Evolutionary conservation across 92 coral and sea anemone genomes (phyloP), one percentile per base, ranked within the genome.

Genomic region (Zoanthus gigantus): DNA sequence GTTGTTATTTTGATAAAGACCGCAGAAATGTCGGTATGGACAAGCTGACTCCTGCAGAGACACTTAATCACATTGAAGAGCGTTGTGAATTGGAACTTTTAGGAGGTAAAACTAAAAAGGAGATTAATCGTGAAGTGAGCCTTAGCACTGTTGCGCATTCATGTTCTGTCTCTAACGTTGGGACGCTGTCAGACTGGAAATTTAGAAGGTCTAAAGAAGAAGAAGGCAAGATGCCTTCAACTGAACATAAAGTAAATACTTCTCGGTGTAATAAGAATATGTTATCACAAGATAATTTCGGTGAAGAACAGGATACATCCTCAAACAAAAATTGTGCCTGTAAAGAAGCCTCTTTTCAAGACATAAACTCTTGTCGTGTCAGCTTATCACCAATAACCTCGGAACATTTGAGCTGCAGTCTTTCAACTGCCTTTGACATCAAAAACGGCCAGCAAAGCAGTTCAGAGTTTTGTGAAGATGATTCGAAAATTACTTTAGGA

Each of bases 131-230:
- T 67, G 57, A 28, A 18, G 31, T 65, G 74, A 52, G 78, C 72
- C 45, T 10, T 63, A 47, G 16, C 9, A 31, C 14, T 14, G 23
- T 2, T 71, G 47, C 47, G 6, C 65, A 18, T 13, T 63, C n/a
- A 50, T 52, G 52, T 84, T 60, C 44, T 65, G 54, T 54, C 46
- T 71, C 13, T 23, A 61, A 84, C 13, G 4, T 44, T 71, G 79
- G 16, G 1, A 0, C 15, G 0, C 12, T 12, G 0, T 42, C 71
- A 8, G 15, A 50, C 37, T 32, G 47, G 6, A 69, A 65, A 57
- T 52, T 60, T 9, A 9, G 47, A 2, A 14, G 34, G 10, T 54
- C 65, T 82, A 45, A 50, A 79, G 72, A 28, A 13, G 17, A 57
- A 71, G 57, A 56, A 47, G 42, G 42, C 9, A 6, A 42, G n/a